These are phyloP conservation scores for Forpus xanthops DNA, from an alignment of 2,797 vertebrate genomes.

Conservation along the genomic window DNA sequence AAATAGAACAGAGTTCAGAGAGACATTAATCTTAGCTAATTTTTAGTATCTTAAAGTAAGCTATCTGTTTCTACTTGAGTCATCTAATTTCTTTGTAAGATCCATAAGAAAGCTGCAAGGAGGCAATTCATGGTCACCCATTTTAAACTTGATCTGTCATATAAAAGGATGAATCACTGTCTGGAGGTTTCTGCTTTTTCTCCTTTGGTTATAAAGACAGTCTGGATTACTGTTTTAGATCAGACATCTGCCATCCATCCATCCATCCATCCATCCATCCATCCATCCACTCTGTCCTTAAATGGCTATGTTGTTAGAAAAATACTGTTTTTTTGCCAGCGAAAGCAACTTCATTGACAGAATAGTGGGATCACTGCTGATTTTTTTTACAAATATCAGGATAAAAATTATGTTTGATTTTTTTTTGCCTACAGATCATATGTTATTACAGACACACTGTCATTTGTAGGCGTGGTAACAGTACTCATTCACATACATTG, in stretches of 20 bases:
- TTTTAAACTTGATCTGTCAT: neutral
- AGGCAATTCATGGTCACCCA: neutral
- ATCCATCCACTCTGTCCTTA: neutral
- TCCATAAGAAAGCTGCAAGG: neutral
- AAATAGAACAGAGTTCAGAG: neutral
- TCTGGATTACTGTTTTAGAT: neutral
- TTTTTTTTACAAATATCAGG: neutral
- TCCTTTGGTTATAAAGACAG: neutral
- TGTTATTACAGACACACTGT: neutral
- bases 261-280: neutral
- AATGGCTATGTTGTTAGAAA: neutral
- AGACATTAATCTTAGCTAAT: neutral
- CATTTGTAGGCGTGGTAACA: neutral
- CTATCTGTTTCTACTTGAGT: neutral
- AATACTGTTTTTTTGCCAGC: neutral
- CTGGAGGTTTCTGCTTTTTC: neutral
- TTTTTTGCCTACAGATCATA: neutral
- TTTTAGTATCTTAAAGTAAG: neutral
- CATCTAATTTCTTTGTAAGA: neutral
- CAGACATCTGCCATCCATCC: neutral
- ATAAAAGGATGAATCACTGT: neutral
- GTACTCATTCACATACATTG: neutral
- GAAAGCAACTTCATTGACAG: neutral
- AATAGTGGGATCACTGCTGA: neutral
- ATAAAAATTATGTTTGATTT: neutral